Evolutionary conservation across 1,140 invertebrate species (phyloP).

Genomic region (Drosophila takahashii): DNA sequence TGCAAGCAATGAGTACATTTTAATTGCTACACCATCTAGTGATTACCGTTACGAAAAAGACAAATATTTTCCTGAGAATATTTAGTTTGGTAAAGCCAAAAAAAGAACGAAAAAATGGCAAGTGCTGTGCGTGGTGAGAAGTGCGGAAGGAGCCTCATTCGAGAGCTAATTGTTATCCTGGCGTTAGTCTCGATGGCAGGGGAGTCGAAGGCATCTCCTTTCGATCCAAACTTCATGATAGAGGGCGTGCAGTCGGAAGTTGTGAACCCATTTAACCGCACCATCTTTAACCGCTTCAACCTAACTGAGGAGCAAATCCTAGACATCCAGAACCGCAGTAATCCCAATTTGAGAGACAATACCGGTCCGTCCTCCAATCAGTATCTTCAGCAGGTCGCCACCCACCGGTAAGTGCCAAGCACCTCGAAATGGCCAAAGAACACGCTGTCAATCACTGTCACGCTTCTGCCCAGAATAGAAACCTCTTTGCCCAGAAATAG

Average conservation of each 20-base stretch:
- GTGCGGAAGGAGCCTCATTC: slow-evolving; percentile 24
- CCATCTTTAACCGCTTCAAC: slow-evolving; percentile 72
- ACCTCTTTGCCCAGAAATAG: slow-evolving; percentile 21
- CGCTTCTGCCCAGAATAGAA: slow-evolving; percentile 31
- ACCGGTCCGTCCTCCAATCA: slow-evolving; percentile 23
- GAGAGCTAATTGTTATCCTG: slow-evolving; percentile 33
- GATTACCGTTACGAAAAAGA: slow-evolving; percentile 4
- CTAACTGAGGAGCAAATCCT: slow-evolving; percentile 70
- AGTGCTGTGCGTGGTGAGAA: slow-evolving; percentile 37
- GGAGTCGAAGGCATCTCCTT: slow-evolving; percentile 43
- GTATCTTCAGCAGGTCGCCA: slow-evolving; percentile 45
- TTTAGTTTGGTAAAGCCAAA: background rate
- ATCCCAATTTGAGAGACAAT: slow-evolving; percentile 45
- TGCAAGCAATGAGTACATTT: background rate
- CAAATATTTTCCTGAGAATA: slow-evolving; percentile 1
- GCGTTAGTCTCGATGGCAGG: slow-evolving; percentile 41
- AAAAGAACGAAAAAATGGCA: slow-evolving; percentile 33
- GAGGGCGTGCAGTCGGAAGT: slow-evolving; percentile 70
- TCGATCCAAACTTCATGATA: slow-evolving; percentile 56
- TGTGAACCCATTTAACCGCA: slow-evolving; percentile 74
- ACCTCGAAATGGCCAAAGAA: slow-evolving; percentile 8
- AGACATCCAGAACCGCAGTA: slow-evolving; percentile 63
- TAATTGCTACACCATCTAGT: slow-evolving; percentile 4
- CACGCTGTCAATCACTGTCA: slow-evolving; percentile 49
- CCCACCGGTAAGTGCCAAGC: slow-evolving; percentile 53